phyloP scores from a whole-genome alignment of 30 jellyfish, hydroid and myxozoan genomes.

The Hydractinia symbiolongicarpus region DNA sequence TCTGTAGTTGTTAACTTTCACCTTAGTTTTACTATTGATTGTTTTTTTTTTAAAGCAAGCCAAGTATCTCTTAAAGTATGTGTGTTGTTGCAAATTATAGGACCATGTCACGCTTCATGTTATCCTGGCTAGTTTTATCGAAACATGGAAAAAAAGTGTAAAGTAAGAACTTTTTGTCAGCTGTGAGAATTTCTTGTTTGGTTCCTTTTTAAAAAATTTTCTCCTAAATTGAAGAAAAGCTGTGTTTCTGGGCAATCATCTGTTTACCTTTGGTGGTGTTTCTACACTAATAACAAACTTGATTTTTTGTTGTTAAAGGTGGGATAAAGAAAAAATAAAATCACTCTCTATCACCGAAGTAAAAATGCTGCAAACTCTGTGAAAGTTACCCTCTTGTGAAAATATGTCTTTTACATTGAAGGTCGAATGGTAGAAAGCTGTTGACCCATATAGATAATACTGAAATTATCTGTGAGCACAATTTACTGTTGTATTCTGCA shows the following conservation, averaged over 20 bases:
- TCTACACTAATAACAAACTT: no score
- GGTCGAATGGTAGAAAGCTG: background rate
- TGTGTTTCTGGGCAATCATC: background rate
- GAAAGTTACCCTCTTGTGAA: no score
- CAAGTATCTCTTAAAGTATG: no score
- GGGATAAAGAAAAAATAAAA: no score
- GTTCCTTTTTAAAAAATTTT: background rate
- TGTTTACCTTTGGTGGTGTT: background rate
- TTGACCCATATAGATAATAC: conserved; percentile 20
- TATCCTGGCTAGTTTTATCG: conserved; percentile 1
- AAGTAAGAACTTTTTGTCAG: background rate
- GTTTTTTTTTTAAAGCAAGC: background rate
- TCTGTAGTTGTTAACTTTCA: background rate
- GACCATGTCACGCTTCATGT: conserved; percentile 6
- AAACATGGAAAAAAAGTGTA: conserved; percentile 1
- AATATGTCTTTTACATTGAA: background rate
- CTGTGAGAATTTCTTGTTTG: background rate
- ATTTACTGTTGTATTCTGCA: conserved; percentile 26
- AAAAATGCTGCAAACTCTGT: no score
- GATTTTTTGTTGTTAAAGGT: no score
- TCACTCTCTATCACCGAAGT: no score
- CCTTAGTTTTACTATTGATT: background rate
- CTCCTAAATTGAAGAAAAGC: background rate
- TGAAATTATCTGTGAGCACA: conserved; percentile 40
- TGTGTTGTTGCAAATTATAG: background rate